Evolutionary conservation across 2,888 invertebrate genomes (phyloP), one percentile per base, ranked within the genome.

Genomic region (Periphyllus acericola): DNA sequence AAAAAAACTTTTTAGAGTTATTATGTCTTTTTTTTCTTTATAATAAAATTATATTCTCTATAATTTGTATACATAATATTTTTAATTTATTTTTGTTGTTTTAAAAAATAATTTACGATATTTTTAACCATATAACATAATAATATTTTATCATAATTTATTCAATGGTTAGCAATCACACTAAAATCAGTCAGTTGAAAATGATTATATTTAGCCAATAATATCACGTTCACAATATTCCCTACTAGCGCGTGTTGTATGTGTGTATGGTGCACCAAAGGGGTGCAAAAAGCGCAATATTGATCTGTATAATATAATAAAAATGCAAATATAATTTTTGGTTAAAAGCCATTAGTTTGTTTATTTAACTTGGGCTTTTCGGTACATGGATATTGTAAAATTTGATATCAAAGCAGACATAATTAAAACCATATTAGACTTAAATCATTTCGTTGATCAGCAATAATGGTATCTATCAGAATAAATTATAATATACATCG

Each of bases 241-340:
- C 9, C 21, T 21, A 25, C 8, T 74, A 36, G 19, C 3, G 74
- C 1, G 21, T 36, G 34, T 14, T n/a, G 9, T 36, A 17, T 11
- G 36, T 34, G 21, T 25, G 36, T 21, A n/a, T n/a, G n/a, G n/a
- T n/a, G n/a, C n/a, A 40, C 21, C 4, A 60, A 60, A 36, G 40
- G 40, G 36, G 25, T 11, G 36, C 40, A 25, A 74, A 74, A 74
- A 74, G 40, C 11, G 40, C 11, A 40, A 74, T 74, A 36, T 40
- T 8, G 25, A 36, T n/a, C 34, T 14, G 4, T 3, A 14, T 71
- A 71, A n/a, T 75, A 17, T 75, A 36, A 75, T 40, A 75, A 52
- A 78, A 52, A 78, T 52, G 29, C n/a, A 78, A 78, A 78, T 78
- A 46, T 40, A 52, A 46, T 55, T 78, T 78, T 78, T 19, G 29